Evolutionary conservation across 2,888 invertebrate genomes (phyloP), one percentile per base, ranked within the genome.

Genomic region (Brassicogethes aeneus): DNA sequence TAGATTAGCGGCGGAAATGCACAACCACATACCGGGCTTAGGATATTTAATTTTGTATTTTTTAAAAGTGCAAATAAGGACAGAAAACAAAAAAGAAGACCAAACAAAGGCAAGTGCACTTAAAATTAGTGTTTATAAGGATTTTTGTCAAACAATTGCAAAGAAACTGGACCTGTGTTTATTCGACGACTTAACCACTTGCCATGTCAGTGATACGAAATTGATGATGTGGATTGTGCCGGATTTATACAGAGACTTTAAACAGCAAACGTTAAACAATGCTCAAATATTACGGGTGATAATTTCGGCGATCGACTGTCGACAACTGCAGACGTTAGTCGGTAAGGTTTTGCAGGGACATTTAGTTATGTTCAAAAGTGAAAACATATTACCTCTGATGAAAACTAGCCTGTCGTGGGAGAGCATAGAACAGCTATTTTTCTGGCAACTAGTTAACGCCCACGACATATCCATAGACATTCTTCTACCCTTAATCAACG

Each of bases 371-470:
- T 82, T 89, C 53, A 86, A 85, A 62, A 77, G 76, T 31, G 88
- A 89, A 53, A 83, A 82, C 41, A 75, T 89, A 34, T 78, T 80
- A 42, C 73, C 79, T 32, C 76, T 89, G 65, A 68, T 89, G 53
- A 85, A 84, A 45, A 82, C 85, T 33, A 95, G 92, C 59, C 72
- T 97, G 41, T 79, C 80, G 42, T 99, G 96, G 92, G 96, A 97
- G 70, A 94, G 95, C 2, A 90, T 94, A 56, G 96, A 97, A 67
- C 97, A 99, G 68, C 85, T 90, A 64, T 95, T 93, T 66, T 77
- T 97, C 34, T 99, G 97, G 97, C 95, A 96, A 68, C 74, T 99
- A 42, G 79, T 96, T 36, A 82, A 86, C 51, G 94, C 94, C 32
- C 96, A 96, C 65, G 90, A 92, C 65, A 86, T 95, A 61, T 85